phyloP scores from a whole-genome alignment of 53 echinoderm and acorn worm genomes.

The Echinarachnius parma region DNA sequence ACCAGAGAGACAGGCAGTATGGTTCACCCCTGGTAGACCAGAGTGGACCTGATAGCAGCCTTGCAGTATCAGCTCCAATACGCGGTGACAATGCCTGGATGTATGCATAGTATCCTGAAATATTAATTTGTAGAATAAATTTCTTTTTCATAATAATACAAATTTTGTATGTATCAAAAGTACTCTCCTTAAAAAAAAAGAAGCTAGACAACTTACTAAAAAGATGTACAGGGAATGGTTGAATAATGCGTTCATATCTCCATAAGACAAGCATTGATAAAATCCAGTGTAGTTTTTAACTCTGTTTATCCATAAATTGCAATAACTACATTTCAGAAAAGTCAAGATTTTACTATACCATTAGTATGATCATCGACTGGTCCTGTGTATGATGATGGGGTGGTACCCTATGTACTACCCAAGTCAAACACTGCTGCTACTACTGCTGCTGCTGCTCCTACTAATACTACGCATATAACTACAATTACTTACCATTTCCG shows the following conservation, averaged over 20 bases:
- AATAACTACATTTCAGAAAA: background rate
- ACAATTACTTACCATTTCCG: slow-evolving; percentile 22
- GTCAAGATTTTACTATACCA: slow-evolving; percentile 1
- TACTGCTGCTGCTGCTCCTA: no score
- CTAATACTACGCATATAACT: no score
- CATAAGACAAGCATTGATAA: no score
- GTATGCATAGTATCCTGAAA: slow-evolving; percentile 60
- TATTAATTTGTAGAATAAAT: no score
- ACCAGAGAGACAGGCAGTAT: slow-evolving; percentile 80
- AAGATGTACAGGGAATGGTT: no score
- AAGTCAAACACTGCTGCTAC: no score
- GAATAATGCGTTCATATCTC: no score
- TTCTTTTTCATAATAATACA: no score
- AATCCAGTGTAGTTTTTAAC: no score
- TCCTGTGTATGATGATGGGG: slow-evolving; percentile 55
- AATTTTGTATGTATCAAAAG: no score
- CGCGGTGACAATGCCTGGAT: slow-evolving; percentile 53
- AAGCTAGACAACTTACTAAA: no score
- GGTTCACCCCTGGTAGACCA: slow-evolving; percentile 47
- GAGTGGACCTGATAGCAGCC: slow-evolving; percentile 65
- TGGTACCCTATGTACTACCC: slow-evolving; percentile 52
- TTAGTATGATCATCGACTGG: slow-evolving; percentile 72
- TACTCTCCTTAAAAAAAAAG: no score
- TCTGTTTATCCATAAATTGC: background rate
- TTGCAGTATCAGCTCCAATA: slow-evolving; percentile 45